These are phyloP conservation scores for Thaleichthys pacificus DNA, from an alignment of 2,797 vertebrate genomes.

Conservation along the genomic window DNA sequence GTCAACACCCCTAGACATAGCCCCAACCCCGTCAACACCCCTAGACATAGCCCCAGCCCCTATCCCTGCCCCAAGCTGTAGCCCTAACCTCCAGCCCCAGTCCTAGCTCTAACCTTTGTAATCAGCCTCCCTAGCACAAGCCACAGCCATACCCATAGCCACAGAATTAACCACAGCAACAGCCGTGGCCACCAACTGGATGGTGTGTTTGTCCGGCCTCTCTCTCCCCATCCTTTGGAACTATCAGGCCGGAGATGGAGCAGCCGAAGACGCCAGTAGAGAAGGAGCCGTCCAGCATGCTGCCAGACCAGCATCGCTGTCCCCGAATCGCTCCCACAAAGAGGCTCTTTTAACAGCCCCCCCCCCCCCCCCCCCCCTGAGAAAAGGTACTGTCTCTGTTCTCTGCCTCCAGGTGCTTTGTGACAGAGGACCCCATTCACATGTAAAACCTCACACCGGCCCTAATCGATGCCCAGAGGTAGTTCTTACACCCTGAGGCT, in stretches of 20 bases:
- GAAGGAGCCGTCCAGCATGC: conserved; percentile 60
- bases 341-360: conserved; percentile 3
- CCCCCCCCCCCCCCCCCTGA: conserved; percentile 31
- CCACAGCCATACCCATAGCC: too few relatives aligned
- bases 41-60: neutral
- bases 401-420: conserved; percentile 19
- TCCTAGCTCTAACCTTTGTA: too few relatives aligned
- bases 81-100: too few relatives aligned
- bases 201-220: conserved; percentile 48
- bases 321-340: conserved; percentile 26
- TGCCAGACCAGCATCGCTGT: conserved; percentile 56
- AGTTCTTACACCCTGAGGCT: conserved; percentile 19
- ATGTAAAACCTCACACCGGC: neutral
- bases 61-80: neutral
- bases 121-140: too few relatives aligned
- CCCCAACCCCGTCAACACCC: neutral
- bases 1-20: neutral
- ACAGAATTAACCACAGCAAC: too few relatives aligned
- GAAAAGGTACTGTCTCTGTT: neutral
- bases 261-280: conserved; percentile 71
- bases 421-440: conserved; percentile 11
- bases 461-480: conserved; percentile 1
- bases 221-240: conserved; percentile 52
- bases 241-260: conserved; percentile 61
- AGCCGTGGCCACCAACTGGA: neutral